Conservation (phyloP, 1,140 invertebrate genomes). For the Batillaria attramentaria region DNA sequence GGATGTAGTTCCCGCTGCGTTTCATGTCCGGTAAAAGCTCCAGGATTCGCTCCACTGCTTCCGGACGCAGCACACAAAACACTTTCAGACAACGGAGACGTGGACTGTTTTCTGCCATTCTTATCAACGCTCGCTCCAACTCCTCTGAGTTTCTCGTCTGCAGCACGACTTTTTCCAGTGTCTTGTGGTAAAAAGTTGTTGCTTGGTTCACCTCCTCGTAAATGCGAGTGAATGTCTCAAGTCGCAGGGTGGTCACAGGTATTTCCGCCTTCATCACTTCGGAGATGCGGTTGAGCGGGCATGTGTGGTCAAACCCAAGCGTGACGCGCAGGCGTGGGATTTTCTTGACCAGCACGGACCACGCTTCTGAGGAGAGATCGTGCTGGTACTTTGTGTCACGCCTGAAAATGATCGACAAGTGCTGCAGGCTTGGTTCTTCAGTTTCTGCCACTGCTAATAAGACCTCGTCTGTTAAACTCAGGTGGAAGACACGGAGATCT, state of each 20-base stretch:
- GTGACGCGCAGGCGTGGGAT: constrained; percentile 56
- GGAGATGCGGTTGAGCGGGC: constrained; percentile 50
- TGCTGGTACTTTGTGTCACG: constrained; percentile 57
- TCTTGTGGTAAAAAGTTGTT: constrained; percentile 51
- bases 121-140: constrained; percentile 52
- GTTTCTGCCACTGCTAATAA: constrained; percentile 49
- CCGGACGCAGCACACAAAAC: constrained; percentile 58
- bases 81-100: constrained; percentile 52
- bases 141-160: constrained; percentile 53
- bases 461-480: constrained; percentile 58
- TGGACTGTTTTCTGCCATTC: constrained; percentile 46
- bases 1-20: constrained; percentile 51
- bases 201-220: constrained; percentile 58
- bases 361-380: constrained; percentile 52
- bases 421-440: constrained; percentile 42
- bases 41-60: constrained; percentile 55
- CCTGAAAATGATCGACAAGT: constrained; percentile 55
- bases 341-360: constrained; percentile 44
- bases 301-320: constrained; percentile 64
- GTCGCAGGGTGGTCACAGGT: constrained; percentile 55
- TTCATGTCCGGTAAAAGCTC: constrained; percentile 50
- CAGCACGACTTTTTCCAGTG: constrained; percentile 55
- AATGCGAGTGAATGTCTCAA: constrained; percentile 63
- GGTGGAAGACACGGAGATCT: constrained; percentile 54
- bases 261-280: constrained; percentile 63